Conservation (phyloP, 2,888 invertebrate species). For the Portevinia maculata region DNA sequence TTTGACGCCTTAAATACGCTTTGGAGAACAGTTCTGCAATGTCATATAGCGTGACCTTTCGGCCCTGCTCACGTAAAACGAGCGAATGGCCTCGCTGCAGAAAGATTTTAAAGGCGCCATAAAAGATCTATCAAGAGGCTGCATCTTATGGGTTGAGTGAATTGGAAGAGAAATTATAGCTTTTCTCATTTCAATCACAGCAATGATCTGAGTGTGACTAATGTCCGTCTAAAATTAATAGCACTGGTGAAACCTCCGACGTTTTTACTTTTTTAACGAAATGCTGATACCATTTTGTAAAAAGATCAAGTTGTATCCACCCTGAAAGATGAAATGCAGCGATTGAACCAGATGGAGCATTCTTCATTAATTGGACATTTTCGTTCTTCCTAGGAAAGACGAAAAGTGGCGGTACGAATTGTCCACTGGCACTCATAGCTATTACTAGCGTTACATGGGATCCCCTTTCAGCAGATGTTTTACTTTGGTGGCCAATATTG, state of each 20-base stretch:
- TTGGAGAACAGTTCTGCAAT: conserved; percentile 47
- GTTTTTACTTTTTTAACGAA: conserved; percentile 28
- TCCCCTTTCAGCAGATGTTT: conserved; percentile 6
- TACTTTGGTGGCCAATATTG: conserved; percentile 6
- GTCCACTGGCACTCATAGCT: conserved; percentile 13
- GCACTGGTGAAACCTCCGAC: conserved; percentile 44
- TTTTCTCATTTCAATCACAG: too few species aligned
- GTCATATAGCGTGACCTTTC: conserved; percentile 56
- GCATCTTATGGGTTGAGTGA: conserved; percentile 50
- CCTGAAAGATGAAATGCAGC: neutral
- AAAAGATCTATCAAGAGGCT: conserved; percentile 62
- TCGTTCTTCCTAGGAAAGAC: neutral
- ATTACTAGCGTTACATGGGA: neutral
- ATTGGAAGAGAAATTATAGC: conserved; percentile 62
- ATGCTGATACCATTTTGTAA: neutral
- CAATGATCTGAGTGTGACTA: conserved; percentile 59
- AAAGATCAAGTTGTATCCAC: neutral
- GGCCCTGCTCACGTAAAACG: conserved; percentile 40
- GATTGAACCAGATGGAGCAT: neutral
- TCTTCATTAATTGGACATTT: neutral
- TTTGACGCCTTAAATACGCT: conserved; percentile 59
- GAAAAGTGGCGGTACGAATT: conserved; percentile 1
- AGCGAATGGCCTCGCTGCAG: conserved; percentile 61
- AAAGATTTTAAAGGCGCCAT: conserved; percentile 67
- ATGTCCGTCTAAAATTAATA: conserved; percentile 66